Percentiles rank a stretch among this genome's conserved stretches.
Conservation (phyloP, 1,140 invertebrate species). For the Schlechtendalia chinensis region DNA sequence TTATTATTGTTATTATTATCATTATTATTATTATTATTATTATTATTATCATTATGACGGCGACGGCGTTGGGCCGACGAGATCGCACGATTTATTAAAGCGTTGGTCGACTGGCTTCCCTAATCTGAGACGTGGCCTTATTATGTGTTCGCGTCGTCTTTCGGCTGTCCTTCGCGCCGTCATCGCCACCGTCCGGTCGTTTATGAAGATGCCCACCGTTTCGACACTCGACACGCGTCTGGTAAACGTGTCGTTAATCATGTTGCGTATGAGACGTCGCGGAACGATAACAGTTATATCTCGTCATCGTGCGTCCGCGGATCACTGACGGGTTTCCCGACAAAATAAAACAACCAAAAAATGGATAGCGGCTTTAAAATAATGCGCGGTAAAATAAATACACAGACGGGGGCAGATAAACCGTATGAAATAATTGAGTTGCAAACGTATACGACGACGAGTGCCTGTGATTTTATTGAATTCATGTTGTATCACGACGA, state of each 20-base stretch:
- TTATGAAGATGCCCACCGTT: neutral
- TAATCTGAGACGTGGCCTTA: slow-evolving; percentile 21
- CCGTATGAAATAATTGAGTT: too few relatives aligned
- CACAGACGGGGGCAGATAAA: too few relatives aligned
- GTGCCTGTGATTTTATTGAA: too few relatives aligned
- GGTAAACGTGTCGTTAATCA: slow-evolving; percentile 19
- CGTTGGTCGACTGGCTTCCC: neutral
- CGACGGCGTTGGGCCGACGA: neutral
- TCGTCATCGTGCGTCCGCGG: neutral
- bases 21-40: too few relatives aligned
- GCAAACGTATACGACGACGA: too few relatives aligned
- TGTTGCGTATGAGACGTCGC: neutral
- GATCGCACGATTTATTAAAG: neutral
- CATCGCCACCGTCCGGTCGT: slow-evolving; percentile 6
- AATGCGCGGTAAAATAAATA: too few relatives aligned
- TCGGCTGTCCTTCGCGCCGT: neutral
- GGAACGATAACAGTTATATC: neutral
- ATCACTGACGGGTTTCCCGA: too few relatives aligned
- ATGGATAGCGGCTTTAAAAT: too few relatives aligned
- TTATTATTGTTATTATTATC: too few relatives aligned
- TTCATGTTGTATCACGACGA: too few relatives aligned
- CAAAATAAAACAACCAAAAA: too few relatives aligned
- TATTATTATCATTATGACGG: neutral
- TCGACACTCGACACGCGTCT: neutral
- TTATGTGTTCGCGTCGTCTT: neutral